Percentiles rank a stretch among this genome's conserved stretches.
phyloP scores from a whole-genome alignment of 2,888 invertebrate genomes.

The Epinotia brunnichana region DNA sequence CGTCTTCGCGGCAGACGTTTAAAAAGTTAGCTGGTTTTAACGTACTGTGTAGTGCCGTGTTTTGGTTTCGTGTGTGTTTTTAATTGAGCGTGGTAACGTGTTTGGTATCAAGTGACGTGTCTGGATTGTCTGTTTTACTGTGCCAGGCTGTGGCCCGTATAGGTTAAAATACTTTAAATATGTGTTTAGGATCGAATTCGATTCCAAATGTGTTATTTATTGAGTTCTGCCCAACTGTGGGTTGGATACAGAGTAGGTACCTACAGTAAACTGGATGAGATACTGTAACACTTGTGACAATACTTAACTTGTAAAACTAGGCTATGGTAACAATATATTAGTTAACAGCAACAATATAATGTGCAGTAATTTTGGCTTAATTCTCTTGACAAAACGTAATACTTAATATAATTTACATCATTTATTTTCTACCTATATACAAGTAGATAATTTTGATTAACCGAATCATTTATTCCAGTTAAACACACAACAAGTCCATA shows the following conservation, averaged over 20 bases:
- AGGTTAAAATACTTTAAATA: background rate
- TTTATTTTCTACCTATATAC: too few species aligned
- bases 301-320: background rate
- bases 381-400: too few species aligned
- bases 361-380: background rate
- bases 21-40: slow-evolving; percentile 2
- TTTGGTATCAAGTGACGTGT: slow-evolving; percentile 24
- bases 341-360: background rate
- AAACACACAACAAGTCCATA: too few species aligned
- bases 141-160: background rate
- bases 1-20: slow-evolving; percentile 47
- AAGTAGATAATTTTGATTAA: too few species aligned
- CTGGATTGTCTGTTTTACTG: background rate
- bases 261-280: too few species aligned
- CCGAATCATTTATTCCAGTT: too few species aligned
- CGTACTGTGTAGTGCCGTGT: slow-evolving; percentile 1
- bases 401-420: too few species aligned
- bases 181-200: background rate
- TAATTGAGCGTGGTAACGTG: slow-evolving; percentile 18
- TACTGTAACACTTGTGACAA: background rate
- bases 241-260: background rate
- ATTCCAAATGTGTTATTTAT: background rate
- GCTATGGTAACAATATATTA: background rate
- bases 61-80: background rate
- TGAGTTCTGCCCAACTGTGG: background rate